Percentiles rank a stretch among this genome's conserved stretches.
Evolutionary conservation across 2,888 invertebrate genomes (phyloP).

Genomic region (Matsumyia berberina): DNA sequence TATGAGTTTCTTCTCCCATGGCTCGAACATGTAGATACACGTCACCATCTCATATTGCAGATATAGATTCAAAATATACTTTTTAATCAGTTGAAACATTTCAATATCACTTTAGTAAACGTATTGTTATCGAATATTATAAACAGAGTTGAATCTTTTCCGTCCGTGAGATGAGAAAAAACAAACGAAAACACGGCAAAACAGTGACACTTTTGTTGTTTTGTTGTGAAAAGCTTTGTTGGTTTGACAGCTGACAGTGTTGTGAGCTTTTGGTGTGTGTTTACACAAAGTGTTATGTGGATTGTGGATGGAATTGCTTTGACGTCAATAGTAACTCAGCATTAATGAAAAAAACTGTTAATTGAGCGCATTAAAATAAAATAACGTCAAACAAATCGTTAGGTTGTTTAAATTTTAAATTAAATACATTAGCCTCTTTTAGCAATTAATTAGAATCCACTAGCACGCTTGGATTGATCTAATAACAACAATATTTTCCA

Average conservation of each 20-base stretch:
- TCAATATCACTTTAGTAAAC: conserved; percentile 4
- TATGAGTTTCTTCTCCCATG: conserved; percentile 84
- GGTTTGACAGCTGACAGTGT: conserved; percentile 31
- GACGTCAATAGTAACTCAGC: conserved; percentile 4
- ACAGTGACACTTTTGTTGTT: conserved; percentile 7
- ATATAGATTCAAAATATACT: conserved; percentile 80
- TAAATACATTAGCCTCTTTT: background rate
- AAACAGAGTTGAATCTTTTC: conserved; percentile 2
- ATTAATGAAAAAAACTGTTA: background rate
- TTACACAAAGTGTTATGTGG: conserved; percentile 13
- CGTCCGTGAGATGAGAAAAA: background rate
- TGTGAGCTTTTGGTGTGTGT: conserved; percentile 18
- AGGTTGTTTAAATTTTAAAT: background rate
- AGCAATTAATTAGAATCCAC: no score
- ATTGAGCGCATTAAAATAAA: background rate
- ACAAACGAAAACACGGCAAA: conserved; percentile 19
- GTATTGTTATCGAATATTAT: background rate
- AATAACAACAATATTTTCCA: no score
- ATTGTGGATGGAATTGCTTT: conserved; percentile 1
- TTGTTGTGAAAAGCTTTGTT: conserved; percentile 17
- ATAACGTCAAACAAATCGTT: background rate
- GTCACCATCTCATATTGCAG: conserved; percentile 85
- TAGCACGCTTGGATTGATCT: no score
- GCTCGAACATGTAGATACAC: conserved; percentile 85
- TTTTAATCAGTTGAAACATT: conserved; percentile 78